phyloP scores from a whole-genome alignment of 1,140 invertebrate species.

The Aphelenchoides fujianensis region DNA sequence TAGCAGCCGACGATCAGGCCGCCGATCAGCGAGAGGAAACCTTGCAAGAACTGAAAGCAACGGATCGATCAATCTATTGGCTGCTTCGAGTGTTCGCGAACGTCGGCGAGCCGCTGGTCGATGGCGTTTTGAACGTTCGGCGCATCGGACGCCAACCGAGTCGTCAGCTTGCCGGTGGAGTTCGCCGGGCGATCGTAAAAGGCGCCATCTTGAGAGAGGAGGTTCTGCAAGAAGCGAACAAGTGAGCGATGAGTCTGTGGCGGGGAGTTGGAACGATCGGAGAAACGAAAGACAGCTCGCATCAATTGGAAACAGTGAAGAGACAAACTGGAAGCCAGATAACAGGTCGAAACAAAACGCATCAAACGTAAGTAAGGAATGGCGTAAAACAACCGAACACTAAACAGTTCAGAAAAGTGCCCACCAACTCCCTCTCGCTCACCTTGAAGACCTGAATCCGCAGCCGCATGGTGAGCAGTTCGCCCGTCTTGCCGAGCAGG shows the following conservation, averaged over 20 bases:
- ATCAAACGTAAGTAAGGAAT: too few species aligned
- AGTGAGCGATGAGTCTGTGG: too few species aligned
- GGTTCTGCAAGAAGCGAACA: too few species aligned
- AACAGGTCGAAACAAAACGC: too few species aligned
- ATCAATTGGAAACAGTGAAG: too few species aligned
- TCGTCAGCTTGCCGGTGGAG: slow-evolving; percentile 64
- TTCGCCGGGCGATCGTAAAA: slow-evolving; percentile 66
- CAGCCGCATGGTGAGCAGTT: slow-evolving; percentile 35
- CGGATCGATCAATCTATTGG: too few species aligned
- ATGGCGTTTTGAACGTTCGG: slow-evolving; percentile 66
- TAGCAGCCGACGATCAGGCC: slow-evolving; percentile 61
- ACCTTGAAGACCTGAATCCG: slow-evolving; percentile 38
- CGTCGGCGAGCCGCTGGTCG: slow-evolving; percentile 62
- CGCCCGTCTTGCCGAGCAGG: slow-evolving; percentile 39
- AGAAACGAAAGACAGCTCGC: too few species aligned
- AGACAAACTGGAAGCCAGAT: too few species aligned
- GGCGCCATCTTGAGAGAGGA: slow-evolving; percentile 65
- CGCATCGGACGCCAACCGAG: slow-evolving; percentile 65
- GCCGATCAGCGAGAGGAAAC: slow-evolving; percentile 19
- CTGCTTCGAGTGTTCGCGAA: too few species aligned
- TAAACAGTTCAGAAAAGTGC: too few species aligned
- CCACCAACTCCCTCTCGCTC: background rate
- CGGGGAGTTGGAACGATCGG: slow-evolving; percentile 16
- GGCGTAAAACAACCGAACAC: too few species aligned
- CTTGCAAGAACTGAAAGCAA: too few species aligned